phyloP scores from a whole-genome alignment of 2,888 invertebrate species.

The Drosophila multiciliata region DNA sequence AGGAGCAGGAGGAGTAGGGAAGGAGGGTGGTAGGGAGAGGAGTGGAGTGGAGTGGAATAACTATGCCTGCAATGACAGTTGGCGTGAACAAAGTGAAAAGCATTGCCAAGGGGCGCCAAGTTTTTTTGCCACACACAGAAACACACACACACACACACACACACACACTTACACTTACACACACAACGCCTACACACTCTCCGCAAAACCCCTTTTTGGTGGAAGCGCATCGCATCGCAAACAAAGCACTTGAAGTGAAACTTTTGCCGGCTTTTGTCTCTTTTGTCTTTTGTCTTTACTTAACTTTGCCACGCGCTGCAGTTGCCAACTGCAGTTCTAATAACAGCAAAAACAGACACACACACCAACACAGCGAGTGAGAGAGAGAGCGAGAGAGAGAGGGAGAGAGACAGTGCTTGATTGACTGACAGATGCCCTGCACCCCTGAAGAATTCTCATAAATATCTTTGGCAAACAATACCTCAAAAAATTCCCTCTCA shows the following conservation, averaged over 20 bases:
- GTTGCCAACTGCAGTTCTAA: slow-evolving; percentile 72
- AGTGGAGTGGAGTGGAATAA: not conserved
- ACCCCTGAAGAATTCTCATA: not conserved
- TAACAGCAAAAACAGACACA: slow-evolving; percentile 31
- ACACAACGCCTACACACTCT: not conserved
- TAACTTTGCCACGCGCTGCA: slow-evolving; percentile 69
- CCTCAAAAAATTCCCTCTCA: not conserved
- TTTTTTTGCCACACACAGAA: slow-evolving; percentile 40
- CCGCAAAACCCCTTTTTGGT: not conserved
- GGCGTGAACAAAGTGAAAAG: slow-evolving; percentile 78
- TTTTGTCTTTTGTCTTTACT: slow-evolving; percentile 65
- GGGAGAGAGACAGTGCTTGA: not conserved
- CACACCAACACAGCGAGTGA: not conserved
- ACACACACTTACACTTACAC: slow-evolving; percentile 6
- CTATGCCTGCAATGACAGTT: slow-evolving; percentile 67
- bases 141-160: slow-evolving; percentile 2
- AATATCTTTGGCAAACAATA: not conserved
- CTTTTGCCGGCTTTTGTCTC: slow-evolving; percentile 74
- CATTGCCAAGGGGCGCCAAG: slow-evolving; percentile 72
- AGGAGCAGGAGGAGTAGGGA: not conserved
- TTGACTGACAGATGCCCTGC: slow-evolving; percentile 1
- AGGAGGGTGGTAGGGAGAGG: not conserved
- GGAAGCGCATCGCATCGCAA: slow-evolving; percentile 46
- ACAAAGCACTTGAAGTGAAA: slow-evolving; percentile 76
- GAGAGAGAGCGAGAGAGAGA: not conserved